phyloP scores from a whole-genome alignment of 1,140 invertebrate genomes.

The Drosophila insularis region DNA sequence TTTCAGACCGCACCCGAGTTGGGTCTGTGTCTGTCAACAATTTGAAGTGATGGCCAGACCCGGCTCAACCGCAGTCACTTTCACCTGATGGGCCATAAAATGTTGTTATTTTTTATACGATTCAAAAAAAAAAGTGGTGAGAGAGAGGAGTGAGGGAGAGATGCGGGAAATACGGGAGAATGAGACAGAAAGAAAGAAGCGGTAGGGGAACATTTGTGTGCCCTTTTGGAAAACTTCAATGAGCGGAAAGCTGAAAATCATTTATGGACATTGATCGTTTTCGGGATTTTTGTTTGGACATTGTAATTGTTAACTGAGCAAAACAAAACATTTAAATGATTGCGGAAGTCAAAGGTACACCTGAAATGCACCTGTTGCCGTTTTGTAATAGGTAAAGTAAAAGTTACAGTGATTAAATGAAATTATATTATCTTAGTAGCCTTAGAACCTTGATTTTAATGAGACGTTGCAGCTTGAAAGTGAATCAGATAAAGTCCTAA shows the following conservation, averaged over 20 bases:
- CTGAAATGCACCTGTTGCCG: constrained; percentile 29
- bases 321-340: constrained; percentile 21
- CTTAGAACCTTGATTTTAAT: too few relatives aligned
- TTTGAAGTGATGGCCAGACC: constrained; percentile 39
- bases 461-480: too few relatives aligned
- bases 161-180: constrained; percentile 9
- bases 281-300: constrained; percentile 27
- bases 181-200: constrained; percentile 15
- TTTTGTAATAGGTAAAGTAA: constrained; percentile 16
- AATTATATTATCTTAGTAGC: background rate
- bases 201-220: constrained; percentile 14
- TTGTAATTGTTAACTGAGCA: constrained; percentile 51
- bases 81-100: constrained; percentile 73
- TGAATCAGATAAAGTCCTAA: too few relatives aligned
- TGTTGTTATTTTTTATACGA: constrained; percentile 45
- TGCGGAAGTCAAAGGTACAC: constrained; percentile 48
- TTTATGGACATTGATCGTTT: constrained; percentile 60
- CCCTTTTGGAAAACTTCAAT: constrained; percentile 71
- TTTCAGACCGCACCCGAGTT: constrained; percentile 64
- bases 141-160: constrained; percentile 10
- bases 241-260: constrained; percentile 48
- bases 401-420: constrained; percentile 5
- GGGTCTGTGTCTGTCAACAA: constrained; percentile 55
- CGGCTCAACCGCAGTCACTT: constrained; percentile 66
- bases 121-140: background rate